Conservation (phyloP, 92 coral and sea anemone genomes). For the Epizoanthus illoricatus region DNA sequence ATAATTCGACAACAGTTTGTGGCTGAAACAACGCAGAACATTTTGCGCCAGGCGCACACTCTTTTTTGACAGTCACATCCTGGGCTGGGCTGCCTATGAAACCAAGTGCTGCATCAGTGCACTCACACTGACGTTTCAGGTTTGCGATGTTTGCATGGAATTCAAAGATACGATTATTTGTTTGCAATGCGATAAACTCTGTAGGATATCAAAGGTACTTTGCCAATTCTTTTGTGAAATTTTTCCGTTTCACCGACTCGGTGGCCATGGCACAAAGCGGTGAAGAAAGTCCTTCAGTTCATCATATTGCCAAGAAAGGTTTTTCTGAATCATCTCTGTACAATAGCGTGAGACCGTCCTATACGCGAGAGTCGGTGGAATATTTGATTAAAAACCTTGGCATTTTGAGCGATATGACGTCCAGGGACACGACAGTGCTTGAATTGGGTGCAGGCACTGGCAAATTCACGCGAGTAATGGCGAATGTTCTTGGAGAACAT, state of each 20-base stretch:
- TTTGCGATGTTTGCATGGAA: too few relatives aligned
- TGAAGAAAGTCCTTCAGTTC: background rate
- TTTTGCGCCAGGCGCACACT: too few relatives aligned
- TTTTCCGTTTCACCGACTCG: background rate
- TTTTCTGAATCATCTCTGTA: constrained; percentile 52
- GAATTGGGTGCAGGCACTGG: constrained; percentile 85
- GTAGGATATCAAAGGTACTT: background rate
- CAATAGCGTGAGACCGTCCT: constrained; percentile 62
- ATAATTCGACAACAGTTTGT: too few relatives aligned
- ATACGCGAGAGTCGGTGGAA: constrained; percentile 64
- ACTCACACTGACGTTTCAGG: too few relatives aligned
- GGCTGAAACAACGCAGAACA: too few relatives aligned
- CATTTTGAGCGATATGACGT: constrained; percentile 1
- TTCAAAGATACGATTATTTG: too few relatives aligned
- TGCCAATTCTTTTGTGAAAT: background rate
- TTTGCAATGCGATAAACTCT: too few relatives aligned
- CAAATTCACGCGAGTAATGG: constrained; percentile 69
- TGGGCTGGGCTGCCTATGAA: too few relatives aligned
- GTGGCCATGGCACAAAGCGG: background rate
- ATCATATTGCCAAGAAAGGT: constrained; percentile 37
- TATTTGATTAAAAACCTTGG: constrained; percentile 58
- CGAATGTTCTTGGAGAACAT: constrained; percentile 45
- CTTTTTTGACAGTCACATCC: too few relatives aligned
- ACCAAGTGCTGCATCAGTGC: too few relatives aligned
- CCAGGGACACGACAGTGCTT: constrained; percentile 24